phyloP scores from a whole-genome alignment of 2,888 invertebrate genomes.

The Drosophila borborema region DNA sequence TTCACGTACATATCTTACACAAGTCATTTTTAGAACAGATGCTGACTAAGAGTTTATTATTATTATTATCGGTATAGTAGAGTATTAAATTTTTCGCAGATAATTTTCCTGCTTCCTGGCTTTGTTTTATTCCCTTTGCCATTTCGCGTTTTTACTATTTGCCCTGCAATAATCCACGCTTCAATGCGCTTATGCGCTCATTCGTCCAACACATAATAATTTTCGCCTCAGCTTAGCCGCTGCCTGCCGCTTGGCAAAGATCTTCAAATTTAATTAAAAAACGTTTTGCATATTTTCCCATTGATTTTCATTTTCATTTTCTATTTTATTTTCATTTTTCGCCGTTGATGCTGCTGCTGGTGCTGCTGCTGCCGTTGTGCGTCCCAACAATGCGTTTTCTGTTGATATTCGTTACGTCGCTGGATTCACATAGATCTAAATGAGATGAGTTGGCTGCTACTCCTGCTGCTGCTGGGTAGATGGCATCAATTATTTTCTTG shows the following conservation, averaged over 20 bases:
- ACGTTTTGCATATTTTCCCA: slow-evolving; percentile 64
- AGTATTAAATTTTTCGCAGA: slow-evolving; percentile 5
- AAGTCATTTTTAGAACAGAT: not conserved
- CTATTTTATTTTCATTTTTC: not conserved
- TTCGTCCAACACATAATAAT: slow-evolving; percentile 45
- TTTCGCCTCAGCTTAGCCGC: slow-evolving; percentile 45
- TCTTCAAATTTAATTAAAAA: slow-evolving; percentile 77
- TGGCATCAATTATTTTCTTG: slow-evolving; percentile 42
- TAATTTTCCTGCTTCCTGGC: not conserved
- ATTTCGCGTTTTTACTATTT: slow-evolving; percentile 35
- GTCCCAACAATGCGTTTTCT: slow-evolving; percentile 15
- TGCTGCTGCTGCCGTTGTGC: slow-evolving; percentile 3
- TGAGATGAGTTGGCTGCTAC: slow-evolving; percentile 13
- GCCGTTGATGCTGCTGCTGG: not conserved
- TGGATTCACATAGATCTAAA: not conserved
- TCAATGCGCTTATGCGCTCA: slow-evolving; percentile 38
- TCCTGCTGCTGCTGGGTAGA: slow-evolving; percentile 1
- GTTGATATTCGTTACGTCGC: slow-evolving; percentile 12
- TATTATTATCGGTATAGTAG: not conserved
- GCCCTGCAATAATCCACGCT: slow-evolving; percentile 58
- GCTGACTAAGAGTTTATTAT: not conserved
- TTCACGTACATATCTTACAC: not conserved
- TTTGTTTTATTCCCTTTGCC: slow-evolving; percentile 5
- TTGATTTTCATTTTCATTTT: slow-evolving; percentile 53
- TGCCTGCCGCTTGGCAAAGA: slow-evolving; percentile 31